A percentile compares a stretch with the other conserved stretches of the same genome.
phyloP scores from a whole-genome alignment of 2,113 vertebrate genomes.

The Python bivittatus region DNA sequence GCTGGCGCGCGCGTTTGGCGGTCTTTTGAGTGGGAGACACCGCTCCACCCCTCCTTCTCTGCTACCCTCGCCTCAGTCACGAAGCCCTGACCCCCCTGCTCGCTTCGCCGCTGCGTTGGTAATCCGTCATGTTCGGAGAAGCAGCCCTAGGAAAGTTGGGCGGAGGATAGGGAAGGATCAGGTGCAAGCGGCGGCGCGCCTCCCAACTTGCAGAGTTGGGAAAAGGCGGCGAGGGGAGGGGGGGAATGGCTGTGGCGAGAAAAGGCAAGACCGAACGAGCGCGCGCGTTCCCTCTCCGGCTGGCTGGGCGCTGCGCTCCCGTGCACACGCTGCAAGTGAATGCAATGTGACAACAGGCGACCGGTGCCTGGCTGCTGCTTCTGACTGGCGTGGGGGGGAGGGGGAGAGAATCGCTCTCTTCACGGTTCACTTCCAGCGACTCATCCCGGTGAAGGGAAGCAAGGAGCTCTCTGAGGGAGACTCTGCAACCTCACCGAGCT shows the following conservation, averaged over 20 bases:
- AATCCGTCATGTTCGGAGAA: background rate
- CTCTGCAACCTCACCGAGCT: background rate
- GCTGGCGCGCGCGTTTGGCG: background rate
- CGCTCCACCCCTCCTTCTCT: no score
- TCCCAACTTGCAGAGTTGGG: background rate
- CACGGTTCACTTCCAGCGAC: slow-evolving; percentile 18
- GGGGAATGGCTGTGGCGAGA: background rate
- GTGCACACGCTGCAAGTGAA: background rate
- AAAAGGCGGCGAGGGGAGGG: background rate
- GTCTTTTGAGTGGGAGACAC: background rate
- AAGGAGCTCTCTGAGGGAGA: background rate
- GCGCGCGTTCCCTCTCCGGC: background rate
- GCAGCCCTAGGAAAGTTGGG: background rate
- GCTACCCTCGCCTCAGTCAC: slow-evolving; percentile 3
- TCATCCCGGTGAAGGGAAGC: background rate
- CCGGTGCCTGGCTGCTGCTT: background rate
- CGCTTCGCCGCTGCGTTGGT: background rate
- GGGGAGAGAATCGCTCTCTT: background rate
- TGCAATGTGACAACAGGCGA: background rate
- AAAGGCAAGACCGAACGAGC: slow-evolving; percentile 10
- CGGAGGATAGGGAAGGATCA: background rate
- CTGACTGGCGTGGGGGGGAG: background rate
- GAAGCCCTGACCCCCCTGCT: slow-evolving; percentile 17
- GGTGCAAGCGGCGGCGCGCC: background rate
- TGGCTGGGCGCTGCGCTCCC: background rate